A percentile compares a stretch with the other conserved stretches of the same genome.
Evolutionary conservation across 2,113 vertebrate genomes (phyloP).

Genomic region (Rhabdornis inornatus): DNA sequence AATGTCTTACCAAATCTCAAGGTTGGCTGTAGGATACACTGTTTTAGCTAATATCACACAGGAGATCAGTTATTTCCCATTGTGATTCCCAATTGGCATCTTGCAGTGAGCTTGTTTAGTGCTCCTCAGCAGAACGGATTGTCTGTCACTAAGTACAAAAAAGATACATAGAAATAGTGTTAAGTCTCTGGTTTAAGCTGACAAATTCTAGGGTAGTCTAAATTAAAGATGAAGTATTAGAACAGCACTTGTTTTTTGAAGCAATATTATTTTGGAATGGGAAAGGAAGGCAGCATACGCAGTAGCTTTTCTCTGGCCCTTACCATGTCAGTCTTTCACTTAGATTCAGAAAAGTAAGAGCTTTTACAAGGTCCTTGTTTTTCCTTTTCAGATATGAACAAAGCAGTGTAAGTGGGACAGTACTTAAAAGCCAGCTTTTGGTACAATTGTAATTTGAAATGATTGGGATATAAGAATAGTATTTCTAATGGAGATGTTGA

Average conservation of each 20-base stretch:
- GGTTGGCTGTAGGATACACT: constrained; percentile 60
- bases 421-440: neutral
- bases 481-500: constrained; percentile 27
- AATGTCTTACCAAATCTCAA: constrained; percentile 40
- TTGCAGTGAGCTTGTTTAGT: constrained; percentile 61
- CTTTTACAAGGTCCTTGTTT: neutral
- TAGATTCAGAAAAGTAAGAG: neutral
- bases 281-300: neutral
- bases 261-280: neutral
- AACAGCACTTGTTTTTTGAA: neutral
- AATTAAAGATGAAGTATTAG: constrained; percentile 31
- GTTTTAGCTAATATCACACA: constrained; percentile 54
- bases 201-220: constrained; percentile 37
- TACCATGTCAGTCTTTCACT: neutral
- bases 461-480: constrained; percentile 3
- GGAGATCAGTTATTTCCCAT: constrained; percentile 64
- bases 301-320: neutral
- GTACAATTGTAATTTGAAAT: constrained; percentile 6
- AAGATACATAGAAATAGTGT: constrained; percentile 24
- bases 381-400: neutral
- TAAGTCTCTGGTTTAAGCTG: constrained; percentile 10
- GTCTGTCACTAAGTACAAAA: constrained; percentile 11
- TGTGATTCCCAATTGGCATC: constrained; percentile 39
- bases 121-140: neutral
- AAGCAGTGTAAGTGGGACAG: neutral